phyloP scores from a whole-genome alignment of 2,113 vertebrate species.

The Tupaia chinensis region DNA sequence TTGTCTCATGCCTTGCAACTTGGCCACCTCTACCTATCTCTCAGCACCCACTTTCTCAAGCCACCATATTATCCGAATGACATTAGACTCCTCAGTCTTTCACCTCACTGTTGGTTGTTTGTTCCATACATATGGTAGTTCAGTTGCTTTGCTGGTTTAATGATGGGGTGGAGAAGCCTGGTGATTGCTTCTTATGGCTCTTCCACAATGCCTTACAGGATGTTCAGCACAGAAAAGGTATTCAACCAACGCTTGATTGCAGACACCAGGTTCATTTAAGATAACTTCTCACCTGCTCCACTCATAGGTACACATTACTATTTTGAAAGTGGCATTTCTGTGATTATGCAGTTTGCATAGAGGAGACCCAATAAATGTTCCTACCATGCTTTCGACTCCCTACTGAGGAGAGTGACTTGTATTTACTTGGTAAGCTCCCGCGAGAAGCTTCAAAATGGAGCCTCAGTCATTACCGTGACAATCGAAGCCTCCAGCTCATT shows the following conservation, averaged over 20 bases:
- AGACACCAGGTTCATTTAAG: not conserved
- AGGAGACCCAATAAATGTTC: not conserved
- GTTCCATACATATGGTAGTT: not conserved
- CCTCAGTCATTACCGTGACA: not conserved
- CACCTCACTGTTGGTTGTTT: not conserved
- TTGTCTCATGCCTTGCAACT: not conserved
- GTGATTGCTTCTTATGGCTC: not conserved
- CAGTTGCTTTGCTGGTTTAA: not conserved
- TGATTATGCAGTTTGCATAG: not conserved
- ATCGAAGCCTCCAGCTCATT: slow-evolving; percentile 10
- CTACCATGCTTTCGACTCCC: not conserved
- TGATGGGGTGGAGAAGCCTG: not conserved
- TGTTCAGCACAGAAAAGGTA: not conserved
- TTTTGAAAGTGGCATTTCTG: slow-evolving; percentile 20
- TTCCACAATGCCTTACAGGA: not conserved
- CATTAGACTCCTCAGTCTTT: not conserved
- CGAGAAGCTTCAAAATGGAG: slow-evolving; percentile 3
- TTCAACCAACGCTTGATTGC: not conserved
- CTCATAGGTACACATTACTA: not conserved
- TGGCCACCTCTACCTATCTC: not conserved
- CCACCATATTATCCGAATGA: not conserved
- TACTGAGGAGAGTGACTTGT: not conserved
- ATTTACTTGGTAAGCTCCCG: not conserved
- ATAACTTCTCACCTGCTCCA: not conserved
- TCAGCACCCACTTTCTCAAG: not conserved